Evolutionary conservation across 2,113 vertebrate genomes (phyloP).

Genomic region (Diphyllodes magnificus): DNA sequence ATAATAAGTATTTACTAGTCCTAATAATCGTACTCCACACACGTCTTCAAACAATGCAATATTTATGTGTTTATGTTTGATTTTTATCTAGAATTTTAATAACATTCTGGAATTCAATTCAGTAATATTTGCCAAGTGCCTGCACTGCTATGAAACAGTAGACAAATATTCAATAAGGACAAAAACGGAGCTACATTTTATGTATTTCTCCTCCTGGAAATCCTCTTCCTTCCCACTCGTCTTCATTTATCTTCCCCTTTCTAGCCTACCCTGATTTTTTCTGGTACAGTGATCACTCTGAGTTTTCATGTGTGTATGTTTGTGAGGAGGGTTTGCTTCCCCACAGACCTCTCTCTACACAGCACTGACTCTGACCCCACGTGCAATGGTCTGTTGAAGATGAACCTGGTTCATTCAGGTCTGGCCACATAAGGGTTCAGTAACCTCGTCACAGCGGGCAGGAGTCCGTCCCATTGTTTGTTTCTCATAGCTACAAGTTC

Average conservation of each 20-base stretch:
- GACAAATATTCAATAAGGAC: neutral
- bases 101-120: neutral
- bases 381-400: neutral
- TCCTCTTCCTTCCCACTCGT: neutral
- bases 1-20: neutral
- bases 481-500: neutral
- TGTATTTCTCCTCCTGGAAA: neutral
- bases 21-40: neutral
- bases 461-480: neutral
- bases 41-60: neutral
- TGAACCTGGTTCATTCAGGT: neutral
- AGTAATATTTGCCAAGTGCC: neutral
- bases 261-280: neutral
- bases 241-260: neutral
- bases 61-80: neutral
- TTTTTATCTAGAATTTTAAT: neutral
- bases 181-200: neutral
- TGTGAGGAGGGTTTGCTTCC: neutral
- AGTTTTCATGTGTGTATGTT: neutral
- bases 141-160: neutral
- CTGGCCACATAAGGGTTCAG: neutral
- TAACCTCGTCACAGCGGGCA: rapidly evolving
- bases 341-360: neutral
- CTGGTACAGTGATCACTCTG: neutral
- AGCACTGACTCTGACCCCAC: neutral